Evolutionary conservation across 2,113 vertebrate genomes (phyloP), one percentile per base, ranked within the genome.

Genomic region (Cairina moschata): DNA sequence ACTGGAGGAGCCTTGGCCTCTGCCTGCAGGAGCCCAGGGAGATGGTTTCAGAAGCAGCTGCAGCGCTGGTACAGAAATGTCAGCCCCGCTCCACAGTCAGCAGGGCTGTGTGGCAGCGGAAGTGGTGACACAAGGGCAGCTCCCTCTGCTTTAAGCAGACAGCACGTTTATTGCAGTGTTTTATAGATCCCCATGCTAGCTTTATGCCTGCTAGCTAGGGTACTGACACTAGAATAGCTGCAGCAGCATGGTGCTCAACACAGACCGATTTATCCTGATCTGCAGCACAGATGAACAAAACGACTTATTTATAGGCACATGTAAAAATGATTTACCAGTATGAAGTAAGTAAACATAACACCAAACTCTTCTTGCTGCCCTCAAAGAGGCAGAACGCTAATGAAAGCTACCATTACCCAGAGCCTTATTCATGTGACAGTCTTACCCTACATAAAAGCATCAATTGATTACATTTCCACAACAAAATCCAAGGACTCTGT

Each of bases 21-120:
- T 7, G 0, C 8, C 16, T 17, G 0, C 55, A 7, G 29, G 10
- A 54, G 67, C 65, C 28, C 25, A 4, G n/a, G 36, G 18, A 46
- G 42, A 7, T 2, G 40, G 55, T 10, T 25, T 1, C 34, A 9
- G 7, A 0, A 38, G 50, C 29, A 3, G 48, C 59, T 0, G 32
- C 2, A 4, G 13, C 3, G 26, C 18, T 4, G 2, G 48, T 4
- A 22, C 29, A 26, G 29, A 46, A 38, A 28, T 0, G 0, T 2
- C 11, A 50, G 11, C 17, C 59, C 6, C 0, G 26, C 67, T 31
- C 18, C 75, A 4, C 54, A 15, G 67, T 34, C 13, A 2, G 0
- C 0, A 0, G 0, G 58, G 62, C 0, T 0, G 0, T 2, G 38
- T 4, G 0, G 5, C 23, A 9, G 34, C 5, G 3, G 23, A 2